These are phyloP conservation scores for Hydrocynus forskahlii DNA, from an alignment of 2,797 vertebrate species.

Conservation along the genomic window DNA sequence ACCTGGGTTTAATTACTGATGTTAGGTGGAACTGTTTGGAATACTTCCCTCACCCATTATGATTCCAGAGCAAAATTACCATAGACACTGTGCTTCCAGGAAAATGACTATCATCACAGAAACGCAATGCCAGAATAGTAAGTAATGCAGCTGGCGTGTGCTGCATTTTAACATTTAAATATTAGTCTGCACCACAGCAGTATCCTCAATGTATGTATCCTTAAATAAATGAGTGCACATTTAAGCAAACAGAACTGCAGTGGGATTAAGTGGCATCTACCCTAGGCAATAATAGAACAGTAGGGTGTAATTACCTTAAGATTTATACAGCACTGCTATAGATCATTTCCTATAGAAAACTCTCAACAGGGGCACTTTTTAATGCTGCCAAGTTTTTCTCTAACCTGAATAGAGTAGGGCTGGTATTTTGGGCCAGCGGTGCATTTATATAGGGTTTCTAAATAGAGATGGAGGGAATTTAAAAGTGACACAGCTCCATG, in stretches of 20 bases:
- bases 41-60: too few species aligned
- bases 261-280: background rate
- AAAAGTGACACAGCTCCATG: constrained; percentile 45
- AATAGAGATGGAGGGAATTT: constrained; percentile 39
- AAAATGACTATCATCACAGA: background rate
- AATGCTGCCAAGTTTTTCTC: constrained; percentile 26
- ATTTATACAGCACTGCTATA: background rate
- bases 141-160: background rate
- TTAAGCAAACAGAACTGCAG: background rate
- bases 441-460: constrained; percentile 34
- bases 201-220: background rate
- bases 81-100: background rate
- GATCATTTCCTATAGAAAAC: constrained; percentile 29
- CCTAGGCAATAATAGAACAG: background rate
- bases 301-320: background rate
- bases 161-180: too few species aligned
- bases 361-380: constrained; percentile 3
- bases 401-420: constrained; percentile 42
- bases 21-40: too few species aligned
- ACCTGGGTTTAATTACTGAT: too few species aligned
- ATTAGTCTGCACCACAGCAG: too few species aligned
- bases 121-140: background rate
- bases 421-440: constrained; percentile 26
- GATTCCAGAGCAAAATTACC: too few species aligned
- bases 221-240: background rate